phyloP scores from a whole-genome alignment of 1,140 invertebrate genomes.

The Trinorchestia longiramus region DNA sequence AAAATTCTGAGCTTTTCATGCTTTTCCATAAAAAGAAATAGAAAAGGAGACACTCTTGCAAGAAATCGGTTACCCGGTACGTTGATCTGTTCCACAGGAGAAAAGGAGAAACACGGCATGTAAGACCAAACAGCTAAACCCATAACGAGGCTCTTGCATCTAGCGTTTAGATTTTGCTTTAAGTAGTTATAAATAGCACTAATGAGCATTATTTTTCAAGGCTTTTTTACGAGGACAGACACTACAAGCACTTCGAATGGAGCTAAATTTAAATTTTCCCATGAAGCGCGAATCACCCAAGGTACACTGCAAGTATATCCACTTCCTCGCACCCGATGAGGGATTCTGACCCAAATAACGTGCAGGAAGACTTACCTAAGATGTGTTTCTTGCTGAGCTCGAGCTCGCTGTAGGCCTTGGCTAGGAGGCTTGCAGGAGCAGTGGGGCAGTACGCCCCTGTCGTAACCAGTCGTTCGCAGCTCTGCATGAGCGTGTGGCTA shows the following conservation, averaged over 20 bases:
- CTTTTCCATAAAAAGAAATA: too few species aligned
- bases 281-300: background rate
- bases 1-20: too few species aligned
- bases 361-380: slow-evolving; percentile 57
- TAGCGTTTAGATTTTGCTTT: too few species aligned
- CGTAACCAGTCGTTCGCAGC: slow-evolving; percentile 90
- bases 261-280: background rate
- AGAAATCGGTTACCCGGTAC: too few species aligned
- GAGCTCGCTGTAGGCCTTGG: slow-evolving; percentile 91
- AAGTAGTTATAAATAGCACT: too few species aligned
- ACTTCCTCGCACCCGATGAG: background rate
- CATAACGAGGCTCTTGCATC: too few species aligned
- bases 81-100: too few species aligned
- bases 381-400: slow-evolving; percentile 86
- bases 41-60: too few species aligned
- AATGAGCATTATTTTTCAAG: too few species aligned
- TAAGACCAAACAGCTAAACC: too few species aligned
- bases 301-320: background rate
- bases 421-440: slow-evolving; percentile 87
- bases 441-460: slow-evolving; percentile 85
- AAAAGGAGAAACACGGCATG: too few species aligned
- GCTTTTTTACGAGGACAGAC: too few species aligned
- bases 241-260: background rate
- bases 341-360: background rate
- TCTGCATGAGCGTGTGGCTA: slow-evolving; percentile 91